Base-by-base conservation (phyloP, 2,797 vertebrate species). In the Acestrorhynchus altus region DNA sequence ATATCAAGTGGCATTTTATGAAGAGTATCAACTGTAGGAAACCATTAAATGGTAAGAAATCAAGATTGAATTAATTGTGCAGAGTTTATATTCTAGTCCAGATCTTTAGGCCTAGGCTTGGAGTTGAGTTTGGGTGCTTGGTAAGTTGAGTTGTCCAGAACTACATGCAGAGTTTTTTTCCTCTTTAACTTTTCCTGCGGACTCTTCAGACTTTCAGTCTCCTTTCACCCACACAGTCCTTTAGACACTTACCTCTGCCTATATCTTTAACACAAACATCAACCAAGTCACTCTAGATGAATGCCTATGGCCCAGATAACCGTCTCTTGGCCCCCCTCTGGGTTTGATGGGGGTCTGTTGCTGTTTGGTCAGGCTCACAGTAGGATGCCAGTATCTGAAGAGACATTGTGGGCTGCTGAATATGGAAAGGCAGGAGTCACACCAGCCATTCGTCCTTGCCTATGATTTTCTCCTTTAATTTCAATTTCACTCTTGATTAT, bases 151-250 rank as follows among this genome's bases (percentile, higher is more conserved):
- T 22, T 54, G 52, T 54, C 2, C 9, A 22, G n/a, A 8, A 22
- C 10, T 0, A 57, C 1, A 5, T 39, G 10, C 18, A 44, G 24
- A 11, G n/a, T 11, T 24, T 7, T 22, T 24, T 44, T 13, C 15
- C 7, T 64, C 22, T 11, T 8, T 8, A 49, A 8, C 15, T 3
- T n/a, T 66, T 44, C 9, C 64, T 65, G 56, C 24, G 35, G 42
- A 28, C 56, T 63, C 52, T 78, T 74, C 76, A 82, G 80, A 70
- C 70, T 69, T 31, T 52, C 46, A 70, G 76, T 78, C 80, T 82
- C 80, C 75, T 70, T 65, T 81, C 74, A 77, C 47, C 69, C 75
- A 68, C 47, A 20, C 54, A 2, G 10, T 78, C 47, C 65, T 16
- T 66, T 16, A 31, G 26, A 70, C 65, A 72, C 39, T 46, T 70